phyloP scores from a whole-genome alignment of 2,888 invertebrate genomes.

The Pristionchus exspectatus region DNA sequence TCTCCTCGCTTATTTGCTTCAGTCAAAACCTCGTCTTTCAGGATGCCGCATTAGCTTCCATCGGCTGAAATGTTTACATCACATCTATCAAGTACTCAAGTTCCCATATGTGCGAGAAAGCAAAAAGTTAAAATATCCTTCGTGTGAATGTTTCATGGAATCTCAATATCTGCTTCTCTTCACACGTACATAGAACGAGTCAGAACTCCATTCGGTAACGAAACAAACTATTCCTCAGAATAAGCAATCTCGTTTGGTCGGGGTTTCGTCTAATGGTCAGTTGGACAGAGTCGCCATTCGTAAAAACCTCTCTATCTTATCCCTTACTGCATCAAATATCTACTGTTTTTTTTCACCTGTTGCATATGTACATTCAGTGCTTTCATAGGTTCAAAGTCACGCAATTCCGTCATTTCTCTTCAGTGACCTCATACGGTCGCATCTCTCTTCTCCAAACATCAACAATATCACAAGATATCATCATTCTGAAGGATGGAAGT shows the following conservation, averaged over 20 bases:
- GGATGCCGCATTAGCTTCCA: no score
- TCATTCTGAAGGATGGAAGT: neutral
- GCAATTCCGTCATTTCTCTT: neutral
- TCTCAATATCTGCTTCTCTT: neutral
- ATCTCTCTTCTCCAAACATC: neutral
- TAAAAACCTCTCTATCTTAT: neutral
- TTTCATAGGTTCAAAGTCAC: neutral
- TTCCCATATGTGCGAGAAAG: no score
- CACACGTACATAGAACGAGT: neutral
- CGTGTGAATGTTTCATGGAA: neutral
- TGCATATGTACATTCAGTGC: neutral
- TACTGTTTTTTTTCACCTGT: neutral
- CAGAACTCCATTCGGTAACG: neutral
- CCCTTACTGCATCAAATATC: neutral
- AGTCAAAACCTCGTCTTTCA: no score
- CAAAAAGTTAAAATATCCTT: neutral
- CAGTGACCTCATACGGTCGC: neutral
- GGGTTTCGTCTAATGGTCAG: conserved; percentile 1
- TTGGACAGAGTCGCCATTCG: neutral
- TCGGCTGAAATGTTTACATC: no score
- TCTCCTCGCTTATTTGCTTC: no score
- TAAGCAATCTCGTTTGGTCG: neutral
- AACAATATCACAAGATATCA: neutral
- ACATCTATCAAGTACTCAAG: no score
- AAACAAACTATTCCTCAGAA: neutral